Conservation (phyloP, 2,888 invertebrate species). For the Athalia circularis region DNA sequence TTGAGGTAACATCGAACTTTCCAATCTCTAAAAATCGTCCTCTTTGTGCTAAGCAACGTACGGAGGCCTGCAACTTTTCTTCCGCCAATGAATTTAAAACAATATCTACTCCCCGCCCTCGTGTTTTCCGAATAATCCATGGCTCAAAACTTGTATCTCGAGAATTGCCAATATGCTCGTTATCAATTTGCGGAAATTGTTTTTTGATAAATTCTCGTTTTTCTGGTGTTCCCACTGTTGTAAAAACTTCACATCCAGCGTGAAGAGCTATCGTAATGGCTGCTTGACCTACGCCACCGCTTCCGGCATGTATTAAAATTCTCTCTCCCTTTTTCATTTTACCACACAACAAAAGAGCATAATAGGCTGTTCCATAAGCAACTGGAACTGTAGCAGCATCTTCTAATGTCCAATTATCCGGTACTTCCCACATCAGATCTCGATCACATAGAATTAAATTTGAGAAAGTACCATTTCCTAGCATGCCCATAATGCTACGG, state of each 20-base stretch:
- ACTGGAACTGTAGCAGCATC: slow-evolving; percentile 78
- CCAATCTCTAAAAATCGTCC: slow-evolving; percentile 81
- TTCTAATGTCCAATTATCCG: slow-evolving; percentile 75
- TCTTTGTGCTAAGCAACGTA: slow-evolving; percentile 67
- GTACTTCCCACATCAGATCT: slow-evolving; percentile 74
- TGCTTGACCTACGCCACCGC: slow-evolving; percentile 83
- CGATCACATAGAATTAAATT: slow-evolving; percentile 65
- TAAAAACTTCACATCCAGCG: slow-evolving; percentile 78
- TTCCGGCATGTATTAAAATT: slow-evolving; percentile 77
- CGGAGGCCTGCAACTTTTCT: slow-evolving; percentile 76
- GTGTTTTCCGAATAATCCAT: slow-evolving; percentile 86
- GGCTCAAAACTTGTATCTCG: slow-evolving; percentile 76
- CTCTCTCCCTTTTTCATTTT: slow-evolving; percentile 73
- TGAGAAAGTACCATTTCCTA: slow-evolving; percentile 74
- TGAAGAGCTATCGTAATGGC: slow-evolving; percentile 80
- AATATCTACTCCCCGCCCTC: slow-evolving; percentile 92
- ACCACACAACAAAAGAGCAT: slow-evolving; percentile 77
- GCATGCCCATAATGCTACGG: slow-evolving; percentile 63
- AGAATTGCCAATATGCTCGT: slow-evolving; percentile 78
- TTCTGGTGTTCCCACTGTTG: slow-evolving; percentile 78
- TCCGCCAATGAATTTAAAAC: slow-evolving; percentile 84
- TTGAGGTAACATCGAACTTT: slow-evolving; percentile 78
- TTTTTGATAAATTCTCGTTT: slow-evolving; percentile 76
- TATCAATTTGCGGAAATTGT: slow-evolving; percentile 77
- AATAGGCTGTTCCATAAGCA: slow-evolving; percentile 78